Evolutionary conservation across 2,797 vertebrate species (phyloP).

Genomic region (Masticophis lateralis): DNA sequence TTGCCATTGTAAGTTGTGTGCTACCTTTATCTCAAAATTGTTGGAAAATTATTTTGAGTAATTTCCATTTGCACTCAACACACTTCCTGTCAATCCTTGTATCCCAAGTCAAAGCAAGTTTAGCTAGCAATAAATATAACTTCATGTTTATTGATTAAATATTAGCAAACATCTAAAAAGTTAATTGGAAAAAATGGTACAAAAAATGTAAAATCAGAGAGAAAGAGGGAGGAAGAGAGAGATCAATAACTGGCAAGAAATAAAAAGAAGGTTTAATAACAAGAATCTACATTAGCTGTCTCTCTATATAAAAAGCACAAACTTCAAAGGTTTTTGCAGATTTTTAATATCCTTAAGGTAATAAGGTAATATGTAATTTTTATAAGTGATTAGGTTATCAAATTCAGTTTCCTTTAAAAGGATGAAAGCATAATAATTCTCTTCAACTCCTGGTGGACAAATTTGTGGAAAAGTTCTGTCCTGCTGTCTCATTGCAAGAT

Average conservation of each 20-base stretch:
- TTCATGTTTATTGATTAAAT: background rate
- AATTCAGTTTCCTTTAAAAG: background rate
- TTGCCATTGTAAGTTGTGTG: background rate
- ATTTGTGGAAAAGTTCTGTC: background rate
- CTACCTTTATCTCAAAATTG: background rate
- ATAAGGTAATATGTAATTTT: background rate
- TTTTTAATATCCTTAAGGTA: background rate
- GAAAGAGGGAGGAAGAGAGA: background rate
- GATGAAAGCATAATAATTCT: background rate
- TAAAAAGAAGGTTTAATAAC: background rate
- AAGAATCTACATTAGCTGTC: background rate
- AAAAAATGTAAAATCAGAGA: background rate
- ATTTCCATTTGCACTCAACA: background rate
- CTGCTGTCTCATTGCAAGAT: background rate
- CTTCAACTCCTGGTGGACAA: background rate
- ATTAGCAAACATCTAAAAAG: background rate
- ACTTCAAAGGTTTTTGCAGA: background rate
- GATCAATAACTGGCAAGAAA: background rate
- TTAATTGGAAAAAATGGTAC: background rate
- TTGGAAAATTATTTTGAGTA: background rate
- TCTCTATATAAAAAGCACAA: background rate
- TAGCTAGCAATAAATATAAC: background rate
- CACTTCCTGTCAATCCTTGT: background rate
- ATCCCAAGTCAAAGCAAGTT: background rate
- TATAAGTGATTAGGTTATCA: background rate